These are phyloP conservation scores for Crambe crambe DNA, from an alignment of 37 sponge, comb jelly and placozoan species.

Conservation along the genomic window DNA sequence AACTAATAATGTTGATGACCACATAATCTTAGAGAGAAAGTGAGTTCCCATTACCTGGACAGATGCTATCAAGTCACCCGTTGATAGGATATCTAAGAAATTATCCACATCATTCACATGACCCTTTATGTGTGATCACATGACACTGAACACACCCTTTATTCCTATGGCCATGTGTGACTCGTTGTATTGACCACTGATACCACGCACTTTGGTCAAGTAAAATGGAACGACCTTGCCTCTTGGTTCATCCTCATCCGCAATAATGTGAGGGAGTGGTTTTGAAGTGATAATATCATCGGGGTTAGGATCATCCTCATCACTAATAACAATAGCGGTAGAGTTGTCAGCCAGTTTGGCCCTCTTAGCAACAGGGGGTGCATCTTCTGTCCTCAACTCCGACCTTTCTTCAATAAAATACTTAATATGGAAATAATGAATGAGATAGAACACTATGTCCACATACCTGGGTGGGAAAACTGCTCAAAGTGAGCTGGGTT, in stretches of 20 bases:
- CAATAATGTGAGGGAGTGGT: background rate
- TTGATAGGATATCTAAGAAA: slow-evolving; percentile 46
- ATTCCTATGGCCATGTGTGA: slow-evolving; percentile 51
- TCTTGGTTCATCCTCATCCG: background rate
- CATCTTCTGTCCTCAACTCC: background rate
- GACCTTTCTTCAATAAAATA: background rate
- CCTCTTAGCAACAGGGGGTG: background rate
- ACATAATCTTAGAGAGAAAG: background rate
- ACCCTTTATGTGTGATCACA: background rate
- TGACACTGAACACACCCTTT: slow-evolving; percentile 25
- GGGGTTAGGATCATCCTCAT: background rate
- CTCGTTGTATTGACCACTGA: slow-evolving; percentile 37
- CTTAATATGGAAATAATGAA: background rate
- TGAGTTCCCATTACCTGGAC: no score
- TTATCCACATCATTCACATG: background rate
- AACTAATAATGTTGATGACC: slow-evolving; percentile 44
- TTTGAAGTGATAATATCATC: background rate
- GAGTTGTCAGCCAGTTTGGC: background rate
- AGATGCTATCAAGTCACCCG: slow-evolving; percentile 72
- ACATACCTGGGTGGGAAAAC: slow-evolving; percentile 68
- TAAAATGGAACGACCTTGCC: no score
- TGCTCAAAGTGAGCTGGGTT: slow-evolving; percentile 73
- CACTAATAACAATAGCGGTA: background rate
- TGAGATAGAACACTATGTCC: background rate
- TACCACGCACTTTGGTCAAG: slow-evolving; percentile 63